Conservation (phyloP, 2,113 vertebrate genomes). For the Oophaga pumilio region DNA sequence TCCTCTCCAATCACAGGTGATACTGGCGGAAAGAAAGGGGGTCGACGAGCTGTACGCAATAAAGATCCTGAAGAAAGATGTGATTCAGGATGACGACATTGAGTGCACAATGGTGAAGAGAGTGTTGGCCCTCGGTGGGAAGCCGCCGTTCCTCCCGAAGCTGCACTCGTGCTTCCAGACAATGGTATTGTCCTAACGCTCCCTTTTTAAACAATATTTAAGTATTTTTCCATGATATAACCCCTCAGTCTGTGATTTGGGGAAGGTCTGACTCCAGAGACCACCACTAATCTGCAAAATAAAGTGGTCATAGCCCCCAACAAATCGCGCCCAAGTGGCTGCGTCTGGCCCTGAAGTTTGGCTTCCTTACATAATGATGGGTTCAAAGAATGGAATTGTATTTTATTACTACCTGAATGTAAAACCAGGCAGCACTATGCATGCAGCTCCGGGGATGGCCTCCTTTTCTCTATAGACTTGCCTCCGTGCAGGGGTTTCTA, state of each 20-base stretch:
- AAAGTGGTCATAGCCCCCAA: neutral
- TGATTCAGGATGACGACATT: conserved; percentile 94
- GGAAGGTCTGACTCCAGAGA: neutral
- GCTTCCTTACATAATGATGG: too few species aligned
- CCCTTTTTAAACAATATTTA: too few species aligned
- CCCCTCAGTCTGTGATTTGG: neutral
- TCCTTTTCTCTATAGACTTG: neutral
- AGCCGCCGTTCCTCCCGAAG: conserved; percentile 80
- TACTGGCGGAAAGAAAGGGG: conserved; percentile 92
- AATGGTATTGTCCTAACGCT: conserved; percentile 67
- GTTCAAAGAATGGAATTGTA: neutral
- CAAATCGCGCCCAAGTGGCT: neutral
- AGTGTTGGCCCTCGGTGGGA: conserved; percentile 76
- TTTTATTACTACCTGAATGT: neutral
- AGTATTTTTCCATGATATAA: too few species aligned
- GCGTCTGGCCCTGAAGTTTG: neutral
- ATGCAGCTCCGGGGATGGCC: neutral
- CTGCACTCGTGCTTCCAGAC: conserved; percentile 85
- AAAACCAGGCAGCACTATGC: neutral
- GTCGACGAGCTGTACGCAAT: conserved; percentile 90
- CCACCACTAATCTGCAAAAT: neutral
- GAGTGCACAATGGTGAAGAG: conserved; percentile 98
- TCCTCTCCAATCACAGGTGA: conserved; percentile 77
- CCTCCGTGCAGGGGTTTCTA: neutral
- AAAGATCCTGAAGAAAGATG: conserved; percentile 98